Base-by-base conservation (phyloP, 2,797 vertebrate genomes). In the Luscinia megarhynchos region DNA sequence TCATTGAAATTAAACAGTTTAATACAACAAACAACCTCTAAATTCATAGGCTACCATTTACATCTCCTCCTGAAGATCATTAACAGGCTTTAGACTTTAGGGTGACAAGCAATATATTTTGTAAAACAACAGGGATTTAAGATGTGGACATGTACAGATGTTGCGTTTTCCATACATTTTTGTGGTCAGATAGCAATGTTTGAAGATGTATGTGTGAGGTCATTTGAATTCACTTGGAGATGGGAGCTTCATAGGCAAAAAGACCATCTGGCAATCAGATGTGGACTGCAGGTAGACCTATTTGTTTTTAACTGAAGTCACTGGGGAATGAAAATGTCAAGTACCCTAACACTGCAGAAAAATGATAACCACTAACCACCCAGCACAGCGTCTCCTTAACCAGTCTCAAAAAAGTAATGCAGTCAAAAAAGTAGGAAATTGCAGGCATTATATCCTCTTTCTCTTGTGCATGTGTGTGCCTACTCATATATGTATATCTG, bases 191-290 rank as follows among this genome's bases (percentile, higher is more conserved):
- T 95, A 93, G 80, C 87, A 95, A 96, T 95, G 95, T 97, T 97
- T 97, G 97, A 98, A 96, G 96, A 97, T 97, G 96, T 93, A 94
- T 94, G 95, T 97, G 96, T 96, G 96, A 97, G 97, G 97, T 98
- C 96, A 98, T 87, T 96, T 91, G 90, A 96, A 96, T 95, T 89
- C 93, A 96, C 89, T 96, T 79, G 51, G 84, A 95, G 96, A 97
- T 94, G 80, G 85, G 89, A 94, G 82, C 81, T 72, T 87, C 92
- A 75, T 87, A 94, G 80, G 92, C 90, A 85, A 58, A 84, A 68
- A 89, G 89, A 94, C 90, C 97, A 97, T 97, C 97, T 97, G 96
- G 97, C 48, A 6, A 76, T 98, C 97, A 98, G 92, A 97, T 98
- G 97, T 98, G 92, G 76, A 92, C 77, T 83, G 95, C 97, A 97